Evolutionary conservation across 2,113 vertebrate genomes (phyloP).

Genomic region (Pygoscelis antarcticus): DNA sequence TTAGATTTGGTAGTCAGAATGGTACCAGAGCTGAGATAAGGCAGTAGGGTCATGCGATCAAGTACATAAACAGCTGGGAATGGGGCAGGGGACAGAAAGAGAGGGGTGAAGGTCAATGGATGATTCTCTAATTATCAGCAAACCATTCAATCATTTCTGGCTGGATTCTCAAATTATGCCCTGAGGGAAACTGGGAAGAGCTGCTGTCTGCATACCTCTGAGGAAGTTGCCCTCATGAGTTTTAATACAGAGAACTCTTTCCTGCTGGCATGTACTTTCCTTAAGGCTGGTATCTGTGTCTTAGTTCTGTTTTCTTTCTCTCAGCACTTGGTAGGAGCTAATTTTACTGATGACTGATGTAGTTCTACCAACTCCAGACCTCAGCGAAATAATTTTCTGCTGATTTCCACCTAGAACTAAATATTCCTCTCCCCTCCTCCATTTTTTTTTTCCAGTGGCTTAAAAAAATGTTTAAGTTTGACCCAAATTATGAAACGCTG

Average conservation of each 20-base stretch:
- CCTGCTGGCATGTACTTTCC: background rate
- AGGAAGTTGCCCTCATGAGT: background rate
- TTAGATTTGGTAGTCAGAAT: background rate
- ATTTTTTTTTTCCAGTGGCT: background rate
- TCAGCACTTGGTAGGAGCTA: background rate
- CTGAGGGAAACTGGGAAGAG: background rate
- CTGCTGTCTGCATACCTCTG: background rate
- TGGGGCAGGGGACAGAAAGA: background rate
- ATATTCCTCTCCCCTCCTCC: background rate
- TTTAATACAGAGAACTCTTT: background rate
- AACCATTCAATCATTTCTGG: background rate
- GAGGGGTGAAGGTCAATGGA: background rate
- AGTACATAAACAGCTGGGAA: background rate
- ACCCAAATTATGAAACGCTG: background rate
- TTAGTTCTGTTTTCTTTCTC: background rate
- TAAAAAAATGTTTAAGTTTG: background rate
- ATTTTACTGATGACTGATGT: background rate
- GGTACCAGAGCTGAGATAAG: background rate
- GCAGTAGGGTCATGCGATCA: background rate
- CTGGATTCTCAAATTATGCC: background rate
- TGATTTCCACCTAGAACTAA: background rate
- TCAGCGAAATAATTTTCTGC: background rate
- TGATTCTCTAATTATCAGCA: background rate
- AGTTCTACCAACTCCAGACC: background rate
- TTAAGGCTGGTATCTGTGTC: background rate